A percentile compares a stretch with the other conserved stretches of the same genome.
Evolutionary conservation across 2,888 invertebrate species (phyloP).

Genomic region (Tiphia femorata): DNA sequence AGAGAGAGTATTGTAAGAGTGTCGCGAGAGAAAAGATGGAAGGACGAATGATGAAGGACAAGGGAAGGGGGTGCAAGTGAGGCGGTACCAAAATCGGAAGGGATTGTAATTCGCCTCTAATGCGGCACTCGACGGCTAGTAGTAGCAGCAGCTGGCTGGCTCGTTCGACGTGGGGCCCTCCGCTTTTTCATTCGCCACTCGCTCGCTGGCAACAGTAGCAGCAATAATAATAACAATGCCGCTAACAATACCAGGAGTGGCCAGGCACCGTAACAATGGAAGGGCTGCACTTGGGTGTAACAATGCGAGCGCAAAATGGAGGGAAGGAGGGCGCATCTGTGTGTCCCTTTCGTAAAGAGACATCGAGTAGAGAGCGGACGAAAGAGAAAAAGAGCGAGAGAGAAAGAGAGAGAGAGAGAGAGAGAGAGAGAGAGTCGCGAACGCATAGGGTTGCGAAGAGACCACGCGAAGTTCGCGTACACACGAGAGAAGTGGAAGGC

Average conservation of each 20-base stretch:
- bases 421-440: neutral
- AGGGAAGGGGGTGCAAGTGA: slow-evolving; percentile 8
- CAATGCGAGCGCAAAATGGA: slow-evolving; percentile 63
- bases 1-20: no score
- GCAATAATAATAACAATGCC: slow-evolving; percentile 66
- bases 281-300: slow-evolving; percentile 59
- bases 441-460: neutral
- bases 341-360: no score
- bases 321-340: slow-evolving; percentile 44
- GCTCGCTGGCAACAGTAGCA: slow-evolving; percentile 60
- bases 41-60: neutral
- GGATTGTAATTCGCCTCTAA: slow-evolving; percentile 63
- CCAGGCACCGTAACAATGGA: slow-evolving; percentile 57
- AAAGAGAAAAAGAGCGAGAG: slow-evolving; percentile 23
- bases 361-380: slow-evolving; percentile 40
- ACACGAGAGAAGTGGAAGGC: no score
- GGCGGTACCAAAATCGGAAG: slow-evolving; percentile 29
- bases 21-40: neutral
- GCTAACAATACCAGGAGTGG: slow-evolving; percentile 65
- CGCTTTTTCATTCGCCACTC: slow-evolving; percentile 12
- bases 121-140: slow-evolving; percentile 54
- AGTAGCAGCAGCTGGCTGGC: slow-evolving; percentile 50
- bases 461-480: no score
- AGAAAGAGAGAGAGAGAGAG: slow-evolving; percentile 3
- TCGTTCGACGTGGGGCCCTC: neutral